Evolutionary conservation across 2,113 vertebrate species (phyloP).

Genomic region (Spheniscus mendiculus): DNA sequence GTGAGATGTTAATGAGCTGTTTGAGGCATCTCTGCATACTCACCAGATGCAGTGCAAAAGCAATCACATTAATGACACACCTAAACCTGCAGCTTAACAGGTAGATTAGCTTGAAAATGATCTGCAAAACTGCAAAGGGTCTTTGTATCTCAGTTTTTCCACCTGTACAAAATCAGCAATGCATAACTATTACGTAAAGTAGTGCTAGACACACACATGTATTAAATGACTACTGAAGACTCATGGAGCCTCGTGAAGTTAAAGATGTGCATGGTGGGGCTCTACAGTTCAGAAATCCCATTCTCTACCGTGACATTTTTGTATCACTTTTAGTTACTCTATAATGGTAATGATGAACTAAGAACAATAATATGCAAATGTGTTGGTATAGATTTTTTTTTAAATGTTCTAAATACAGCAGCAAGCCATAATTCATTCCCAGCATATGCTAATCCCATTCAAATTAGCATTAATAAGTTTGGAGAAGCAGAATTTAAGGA

Average conservation of each 20-base stretch:
- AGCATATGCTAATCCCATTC: background rate
- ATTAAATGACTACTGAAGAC: background rate
- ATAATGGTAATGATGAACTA: background rate
- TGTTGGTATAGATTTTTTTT: background rate
- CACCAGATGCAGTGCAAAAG: background rate
- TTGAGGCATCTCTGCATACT: background rate
- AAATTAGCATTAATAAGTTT: background rate
- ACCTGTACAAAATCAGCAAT: background rate
- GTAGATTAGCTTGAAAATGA: background rate
- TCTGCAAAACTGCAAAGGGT: background rate
- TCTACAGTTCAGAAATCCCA: background rate
- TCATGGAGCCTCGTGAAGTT: background rate
- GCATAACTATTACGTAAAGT: background rate
- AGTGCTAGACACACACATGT: background rate
- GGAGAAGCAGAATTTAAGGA: background rate
- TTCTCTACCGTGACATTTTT: background rate
- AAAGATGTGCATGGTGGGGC: background rate
- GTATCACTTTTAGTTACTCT: background rate
- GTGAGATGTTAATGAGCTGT: background rate
- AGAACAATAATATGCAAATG: background rate
- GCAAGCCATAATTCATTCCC: background rate
- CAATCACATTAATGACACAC: background rate
- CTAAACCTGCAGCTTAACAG: background rate
- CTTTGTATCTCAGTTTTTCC: background rate
- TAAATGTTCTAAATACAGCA: background rate